Conservation (phyloP, 2,888 invertebrate genomes). For the Sinhomidia bicolor region DNA sequence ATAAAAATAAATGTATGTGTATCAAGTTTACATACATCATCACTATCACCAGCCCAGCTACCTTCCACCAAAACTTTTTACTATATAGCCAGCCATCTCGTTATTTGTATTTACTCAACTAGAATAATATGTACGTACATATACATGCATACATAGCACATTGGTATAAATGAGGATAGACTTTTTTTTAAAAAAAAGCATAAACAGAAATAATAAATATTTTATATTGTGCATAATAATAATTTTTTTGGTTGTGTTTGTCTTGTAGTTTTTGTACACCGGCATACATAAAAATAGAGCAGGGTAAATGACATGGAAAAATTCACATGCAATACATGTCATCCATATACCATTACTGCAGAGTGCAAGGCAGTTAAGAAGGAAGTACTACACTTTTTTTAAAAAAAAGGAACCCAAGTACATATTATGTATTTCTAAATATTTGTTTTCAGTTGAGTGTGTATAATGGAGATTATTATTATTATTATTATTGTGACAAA, state of each 20-base stretch:
- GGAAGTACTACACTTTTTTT: neutral
- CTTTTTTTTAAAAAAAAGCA: constrained; percentile 10
- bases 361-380: neutral
- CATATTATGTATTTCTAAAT: neutral
- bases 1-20: constrained; percentile 17
- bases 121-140: constrained; percentile 13
- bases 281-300: constrained; percentile 37
- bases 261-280: neutral
- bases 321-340: neutral
- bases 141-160: too few species aligned
- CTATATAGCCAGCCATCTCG: neutral
- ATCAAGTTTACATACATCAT: too few species aligned
- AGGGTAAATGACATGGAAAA: constrained; percentile 61
- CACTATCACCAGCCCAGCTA: too few species aligned
- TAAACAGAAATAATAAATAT: constrained; percentile 59
- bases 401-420: neutral
- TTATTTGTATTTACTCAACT: constrained; percentile 55
- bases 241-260: neutral
- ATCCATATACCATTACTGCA: neutral
- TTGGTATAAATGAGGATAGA: neutral
- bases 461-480: neutral
- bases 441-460: constrained; percentile 28
- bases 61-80: neutral
- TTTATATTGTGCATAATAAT: neutral
- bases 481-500: neutral